Conservation (phyloP, 2,113 vertebrate genomes). For the Sitta europaea region DNA sequence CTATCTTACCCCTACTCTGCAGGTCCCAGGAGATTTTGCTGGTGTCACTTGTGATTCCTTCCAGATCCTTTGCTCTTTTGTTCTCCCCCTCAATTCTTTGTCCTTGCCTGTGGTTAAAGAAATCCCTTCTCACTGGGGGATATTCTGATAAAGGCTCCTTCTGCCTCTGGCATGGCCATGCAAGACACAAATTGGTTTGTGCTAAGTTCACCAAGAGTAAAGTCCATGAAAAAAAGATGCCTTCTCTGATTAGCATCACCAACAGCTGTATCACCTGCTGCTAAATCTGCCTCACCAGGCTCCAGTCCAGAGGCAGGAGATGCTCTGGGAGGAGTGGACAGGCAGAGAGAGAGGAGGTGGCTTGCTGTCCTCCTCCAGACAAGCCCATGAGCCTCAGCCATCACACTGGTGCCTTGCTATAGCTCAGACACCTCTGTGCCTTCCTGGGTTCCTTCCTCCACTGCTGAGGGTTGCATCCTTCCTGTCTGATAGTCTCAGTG, state of each 20-base stretch:
- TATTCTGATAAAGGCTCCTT: neutral
- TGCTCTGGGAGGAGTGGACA: neutral
- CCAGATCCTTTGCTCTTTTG: neutral
- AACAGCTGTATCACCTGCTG: neutral
- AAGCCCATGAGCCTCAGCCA: neutral
- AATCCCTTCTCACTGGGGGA: neutral
- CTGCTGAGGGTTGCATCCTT: neutral
- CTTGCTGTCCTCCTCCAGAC: neutral
- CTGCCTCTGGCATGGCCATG: neutral
- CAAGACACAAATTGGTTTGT: neutral
- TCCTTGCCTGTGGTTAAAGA: neutral
- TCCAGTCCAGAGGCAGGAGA: neutral
- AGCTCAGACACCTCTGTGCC: neutral
- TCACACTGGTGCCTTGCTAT: neutral
- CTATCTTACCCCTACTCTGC: neutral
- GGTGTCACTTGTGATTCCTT: neutral
- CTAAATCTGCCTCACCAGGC: neutral
- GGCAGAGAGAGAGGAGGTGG: neutral
- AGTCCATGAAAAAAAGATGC: neutral
- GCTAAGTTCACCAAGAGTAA: neutral
- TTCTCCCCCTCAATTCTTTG: neutral
- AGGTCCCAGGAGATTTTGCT: neutral
- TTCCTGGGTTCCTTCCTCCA: neutral
- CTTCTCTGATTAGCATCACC: neutral
- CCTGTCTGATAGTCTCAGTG: neutral